phyloP scores from a whole-genome alignment of 2,797 vertebrate genomes.

The Rhyacichthys aspro region DNA sequence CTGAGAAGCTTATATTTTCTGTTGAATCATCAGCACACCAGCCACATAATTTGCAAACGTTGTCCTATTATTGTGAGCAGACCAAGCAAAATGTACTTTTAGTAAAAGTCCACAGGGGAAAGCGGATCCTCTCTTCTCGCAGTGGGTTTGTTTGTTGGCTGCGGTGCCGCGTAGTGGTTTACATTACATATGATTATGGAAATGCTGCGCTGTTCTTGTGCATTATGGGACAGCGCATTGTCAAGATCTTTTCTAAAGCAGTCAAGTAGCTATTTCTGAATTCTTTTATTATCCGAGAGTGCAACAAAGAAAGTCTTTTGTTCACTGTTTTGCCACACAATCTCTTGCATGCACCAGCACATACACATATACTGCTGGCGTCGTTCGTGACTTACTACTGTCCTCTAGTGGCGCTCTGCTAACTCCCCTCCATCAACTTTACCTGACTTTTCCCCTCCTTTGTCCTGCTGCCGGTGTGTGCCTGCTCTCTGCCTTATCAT shows the following conservation, averaged over 20 bases:
- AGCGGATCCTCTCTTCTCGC: constrained; percentile 40
- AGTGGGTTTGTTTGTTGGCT: constrained; percentile 80
- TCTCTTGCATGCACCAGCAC: constrained; percentile 29
- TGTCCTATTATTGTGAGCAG: constrained; percentile 69
- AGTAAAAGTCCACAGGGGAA: constrained; percentile 75
- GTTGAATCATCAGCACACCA: constrained; percentile 50
- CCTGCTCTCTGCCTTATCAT: constrained; percentile 86
- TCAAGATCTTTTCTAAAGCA: constrained; percentile 86
- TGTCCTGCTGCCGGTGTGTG: constrained; percentile 47
- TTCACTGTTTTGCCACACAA: constrained; percentile 85
- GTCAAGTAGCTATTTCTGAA: constrained; percentile 86
- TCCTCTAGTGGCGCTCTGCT: constrained; percentile 89
- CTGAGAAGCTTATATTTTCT: constrained; percentile 50
- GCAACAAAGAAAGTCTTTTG: constrained; percentile 97
- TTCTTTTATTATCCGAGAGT: constrained; percentile 87
- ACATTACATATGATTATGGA: constrained; percentile 84
- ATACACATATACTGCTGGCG: constrained; percentile 40
- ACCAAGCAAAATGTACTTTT: constrained; percentile 75
- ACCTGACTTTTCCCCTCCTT: constrained; percentile 60
- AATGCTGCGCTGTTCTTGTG: constrained; percentile 80
- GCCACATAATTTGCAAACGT: constrained; percentile 61
- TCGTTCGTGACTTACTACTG: constrained; percentile 98
- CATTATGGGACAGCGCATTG: constrained; percentile 80
- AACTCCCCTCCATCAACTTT: constrained; percentile 61
- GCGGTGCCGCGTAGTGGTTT: constrained; percentile 75